Evolutionary conservation across 2,113 vertebrate genomes (phyloP).

Genomic region (Amazona guildingii): DNA sequence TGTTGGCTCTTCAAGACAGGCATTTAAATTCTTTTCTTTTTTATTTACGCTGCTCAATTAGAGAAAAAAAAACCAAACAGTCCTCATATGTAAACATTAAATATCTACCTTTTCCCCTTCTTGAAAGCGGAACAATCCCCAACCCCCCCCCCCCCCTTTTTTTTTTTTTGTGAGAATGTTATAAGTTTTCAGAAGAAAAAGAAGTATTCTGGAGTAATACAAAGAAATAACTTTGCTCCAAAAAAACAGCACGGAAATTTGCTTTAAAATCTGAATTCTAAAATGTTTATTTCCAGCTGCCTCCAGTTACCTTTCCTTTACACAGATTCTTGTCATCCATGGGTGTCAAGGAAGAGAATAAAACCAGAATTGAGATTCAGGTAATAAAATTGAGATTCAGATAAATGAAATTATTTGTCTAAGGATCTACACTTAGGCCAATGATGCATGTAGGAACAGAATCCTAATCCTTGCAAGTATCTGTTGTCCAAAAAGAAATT

Average conservation of each 20-base stretch:
- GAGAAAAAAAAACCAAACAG: background rate
- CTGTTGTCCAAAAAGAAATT: background rate
- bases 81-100: background rate
- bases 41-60: background rate
- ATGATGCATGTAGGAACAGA: background rate
- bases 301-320: background rate
- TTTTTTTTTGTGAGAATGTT: background rate
- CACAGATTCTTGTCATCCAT: background rate
- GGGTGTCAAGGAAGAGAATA: background rate
- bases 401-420: background rate
- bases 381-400: background rate
- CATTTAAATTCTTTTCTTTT: background rate
- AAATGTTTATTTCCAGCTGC: background rate
- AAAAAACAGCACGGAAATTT: background rate
- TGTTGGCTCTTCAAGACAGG: background rate
- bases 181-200: background rate
- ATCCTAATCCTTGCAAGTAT: background rate
- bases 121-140: background rate
- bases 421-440: background rate
- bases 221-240: background rate
- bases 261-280: background rate
- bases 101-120: background rate
- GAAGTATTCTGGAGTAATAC: background rate
- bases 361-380: background rate
- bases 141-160: accelerated